These are phyloP conservation scores for Todiramphus saurophagus DNA, from an alignment of 2,113 vertebrate species.

Conservation along the genomic window DNA sequence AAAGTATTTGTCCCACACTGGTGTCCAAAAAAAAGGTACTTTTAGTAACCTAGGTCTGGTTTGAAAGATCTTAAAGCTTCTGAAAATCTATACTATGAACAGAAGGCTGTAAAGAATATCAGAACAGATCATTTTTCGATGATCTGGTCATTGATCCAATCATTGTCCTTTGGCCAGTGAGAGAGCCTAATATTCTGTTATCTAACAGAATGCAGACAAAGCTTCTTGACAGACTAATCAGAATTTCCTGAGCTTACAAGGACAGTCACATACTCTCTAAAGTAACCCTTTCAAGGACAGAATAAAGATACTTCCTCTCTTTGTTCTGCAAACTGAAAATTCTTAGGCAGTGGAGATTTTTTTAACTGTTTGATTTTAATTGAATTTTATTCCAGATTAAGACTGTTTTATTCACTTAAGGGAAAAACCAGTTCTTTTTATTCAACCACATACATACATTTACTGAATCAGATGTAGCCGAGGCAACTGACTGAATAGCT, in stretches of 20 bases:
- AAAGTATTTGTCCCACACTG: neutral
- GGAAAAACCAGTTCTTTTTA: neutral
- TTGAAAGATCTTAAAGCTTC: neutral
- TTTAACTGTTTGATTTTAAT: neutral
- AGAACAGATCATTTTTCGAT: neutral
- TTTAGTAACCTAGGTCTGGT: neutral
- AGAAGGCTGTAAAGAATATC: neutral
- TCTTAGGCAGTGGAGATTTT: neutral
- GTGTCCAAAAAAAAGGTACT: neutral
- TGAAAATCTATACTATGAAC: neutral
- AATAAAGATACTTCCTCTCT: neutral
- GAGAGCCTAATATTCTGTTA: neutral
- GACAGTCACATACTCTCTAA: neutral
- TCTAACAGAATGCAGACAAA: neutral
- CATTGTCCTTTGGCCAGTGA: neutral
- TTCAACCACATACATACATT: neutral
- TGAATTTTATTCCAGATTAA: neutral
- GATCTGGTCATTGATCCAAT: neutral
- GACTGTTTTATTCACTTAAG: neutral
- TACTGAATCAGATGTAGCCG: neutral
- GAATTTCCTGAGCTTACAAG: neutral
- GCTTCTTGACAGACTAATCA: neutral
- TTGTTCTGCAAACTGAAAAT: neutral
- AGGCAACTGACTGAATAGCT: neutral
- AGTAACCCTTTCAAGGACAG: neutral